Conservation (phyloP, 1,140 invertebrate genomes). For the Eupeodes corollae region DNA sequence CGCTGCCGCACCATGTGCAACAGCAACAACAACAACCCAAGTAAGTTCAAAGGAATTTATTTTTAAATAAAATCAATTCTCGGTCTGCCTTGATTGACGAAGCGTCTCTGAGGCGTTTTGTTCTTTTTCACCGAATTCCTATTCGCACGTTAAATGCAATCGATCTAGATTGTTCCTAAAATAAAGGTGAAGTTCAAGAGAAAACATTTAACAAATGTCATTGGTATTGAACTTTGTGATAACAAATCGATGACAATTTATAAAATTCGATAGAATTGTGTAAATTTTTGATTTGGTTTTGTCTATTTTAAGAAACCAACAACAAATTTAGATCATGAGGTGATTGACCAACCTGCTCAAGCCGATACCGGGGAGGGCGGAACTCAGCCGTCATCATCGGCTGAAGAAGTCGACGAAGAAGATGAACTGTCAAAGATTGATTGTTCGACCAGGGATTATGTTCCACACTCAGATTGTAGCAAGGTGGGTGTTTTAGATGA, state of each 20-base stretch:
- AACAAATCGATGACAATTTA: no score
- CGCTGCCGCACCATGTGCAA: conserved; percentile 1
- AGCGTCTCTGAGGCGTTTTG: not conserved
- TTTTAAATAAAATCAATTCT: conserved; percentile 9
- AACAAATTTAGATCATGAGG: conserved; percentile 15
- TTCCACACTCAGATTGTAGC: conserved; percentile 52
- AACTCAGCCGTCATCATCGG: conserved; percentile 8
- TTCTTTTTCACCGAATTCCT: not conserved
- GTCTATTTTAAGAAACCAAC: conserved; percentile 14
- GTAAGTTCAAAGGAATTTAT: conserved; percentile 11
- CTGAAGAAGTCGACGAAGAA: not conserved
- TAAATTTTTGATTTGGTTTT: not conserved
- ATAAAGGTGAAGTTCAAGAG: not conserved
- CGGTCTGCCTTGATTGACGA: conserved; percentile 21
- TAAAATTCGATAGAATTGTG: not conserved
- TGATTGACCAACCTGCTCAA: conserved; percentile 5
- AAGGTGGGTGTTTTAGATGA: conserved; percentile 22
- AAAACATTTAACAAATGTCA: not conserved
- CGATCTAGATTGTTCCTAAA: not conserved
- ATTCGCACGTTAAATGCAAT: not conserved
- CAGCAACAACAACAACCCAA: conserved; percentile 22
- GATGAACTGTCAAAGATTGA: conserved; percentile 37
- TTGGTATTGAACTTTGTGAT: not conserved
- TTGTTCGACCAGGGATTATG: conserved; percentile 48
- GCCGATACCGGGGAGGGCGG: conserved; percentile 9